These are phyloP conservation scores for Cynopterus sphinx DNA, from an alignment of 2,797 vertebrate genomes.

Conservation along the genomic window DNA sequence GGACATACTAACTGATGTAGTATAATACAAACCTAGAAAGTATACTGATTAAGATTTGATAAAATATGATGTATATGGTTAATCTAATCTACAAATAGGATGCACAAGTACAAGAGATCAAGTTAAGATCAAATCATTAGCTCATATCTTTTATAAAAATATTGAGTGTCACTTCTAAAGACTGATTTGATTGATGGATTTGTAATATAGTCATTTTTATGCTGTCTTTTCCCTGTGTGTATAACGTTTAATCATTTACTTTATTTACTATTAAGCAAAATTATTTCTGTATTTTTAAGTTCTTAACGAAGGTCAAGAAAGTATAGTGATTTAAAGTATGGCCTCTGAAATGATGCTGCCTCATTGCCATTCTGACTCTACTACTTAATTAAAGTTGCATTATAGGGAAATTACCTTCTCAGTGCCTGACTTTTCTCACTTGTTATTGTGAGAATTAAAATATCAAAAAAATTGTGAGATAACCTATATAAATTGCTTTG, in stretches of 20 bases:
- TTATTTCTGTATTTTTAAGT: not conserved
- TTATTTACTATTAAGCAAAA: not conserved
- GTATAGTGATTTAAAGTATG: not conserved
- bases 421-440: not conserved
- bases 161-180: not conserved
- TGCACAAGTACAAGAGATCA: not conserved
- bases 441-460: slow-evolving; percentile 17
- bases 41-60: not conserved
- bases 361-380: not conserved
- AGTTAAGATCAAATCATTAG: not conserved
- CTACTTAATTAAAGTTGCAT: not conserved
- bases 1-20: not conserved
- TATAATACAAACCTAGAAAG: not conserved
- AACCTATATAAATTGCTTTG: not conserved
- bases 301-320: not conserved
- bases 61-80: not conserved
- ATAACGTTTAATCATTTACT: not conserved
- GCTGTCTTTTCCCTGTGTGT: not conserved
- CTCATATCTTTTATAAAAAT: not conserved
- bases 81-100: not conserved
- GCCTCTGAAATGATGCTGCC: not conserved
- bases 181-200: not conserved
- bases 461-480: not conserved
- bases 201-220: not conserved
- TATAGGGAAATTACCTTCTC: not conserved